phyloP scores from a whole-genome alignment of 2,888 invertebrate genomes.

The Leucania comma region DNA sequence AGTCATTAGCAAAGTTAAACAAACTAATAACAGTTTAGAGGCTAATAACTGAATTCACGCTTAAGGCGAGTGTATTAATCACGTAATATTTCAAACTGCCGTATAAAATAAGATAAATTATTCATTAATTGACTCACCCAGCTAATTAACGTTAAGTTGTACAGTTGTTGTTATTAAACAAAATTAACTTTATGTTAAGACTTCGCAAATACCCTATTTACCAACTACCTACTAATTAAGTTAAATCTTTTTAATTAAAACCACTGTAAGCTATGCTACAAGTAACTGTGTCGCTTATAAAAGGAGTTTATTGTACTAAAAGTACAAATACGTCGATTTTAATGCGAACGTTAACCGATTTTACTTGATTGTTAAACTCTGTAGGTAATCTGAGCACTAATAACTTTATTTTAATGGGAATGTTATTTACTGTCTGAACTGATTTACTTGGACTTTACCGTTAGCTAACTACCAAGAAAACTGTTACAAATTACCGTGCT shows the following conservation, averaged over 20 bases:
- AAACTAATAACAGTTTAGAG: conserved; percentile 60
- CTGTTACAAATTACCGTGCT: conserved; percentile 31
- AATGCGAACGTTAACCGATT: conserved; percentile 69
- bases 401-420: conserved; percentile 67
- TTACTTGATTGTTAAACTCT: conserved; percentile 67
- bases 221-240: conserved; percentile 13
- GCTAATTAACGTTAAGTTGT: conserved; percentile 37
- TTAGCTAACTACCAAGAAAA: conserved; percentile 51
- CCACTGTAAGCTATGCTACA: conserved; percentile 1
- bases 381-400: conserved; percentile 58
- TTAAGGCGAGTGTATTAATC: conserved; percentile 57
- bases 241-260: conserved; percentile 27
- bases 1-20: conserved; percentile 63
- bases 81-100: conserved; percentile 40
- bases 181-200: conserved; percentile 28
- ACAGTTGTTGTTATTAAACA: conserved; percentile 36
- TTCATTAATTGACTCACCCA: conserved; percentile 36
- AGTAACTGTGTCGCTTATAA: conserved; percentile 7
- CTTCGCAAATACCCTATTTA: conserved; percentile 14
- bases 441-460: conserved; percentile 64
- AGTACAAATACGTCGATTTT: conserved; percentile 38
- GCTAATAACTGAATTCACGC: conserved; percentile 62
- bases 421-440: conserved; percentile 62
- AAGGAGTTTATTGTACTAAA: conserved; percentile 28
- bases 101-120: conserved; percentile 40